Percentiles rank a stretch among this genome's conserved stretches.
Conservation (phyloP, 2,888 invertebrate species). For the Monopis laevigella region DNA sequence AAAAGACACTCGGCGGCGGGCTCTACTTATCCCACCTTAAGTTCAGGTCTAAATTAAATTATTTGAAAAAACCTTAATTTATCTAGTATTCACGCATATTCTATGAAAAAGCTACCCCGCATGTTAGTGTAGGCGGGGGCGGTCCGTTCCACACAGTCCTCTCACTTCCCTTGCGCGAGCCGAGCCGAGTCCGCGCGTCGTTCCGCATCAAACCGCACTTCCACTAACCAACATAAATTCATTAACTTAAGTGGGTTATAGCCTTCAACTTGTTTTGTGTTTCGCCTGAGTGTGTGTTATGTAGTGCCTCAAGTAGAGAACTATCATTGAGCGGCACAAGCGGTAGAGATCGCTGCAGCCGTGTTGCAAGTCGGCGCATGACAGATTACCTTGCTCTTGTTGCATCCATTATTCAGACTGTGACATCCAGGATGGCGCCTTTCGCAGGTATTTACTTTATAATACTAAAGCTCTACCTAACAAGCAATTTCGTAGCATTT, state of each 20-base stretch:
- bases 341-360: background rate
- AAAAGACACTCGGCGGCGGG: too few species aligned
- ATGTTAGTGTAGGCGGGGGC: constrained; percentile 20
- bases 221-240: constrained; percentile 40
- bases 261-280: too few species aligned
- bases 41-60: too few species aligned
- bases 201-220: constrained; percentile 23
- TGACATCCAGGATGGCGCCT: constrained; percentile 58
- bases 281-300: too few species aligned
- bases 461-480: background rate
- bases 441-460: constrained; percentile 37
- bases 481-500: too few species aligned
- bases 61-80: too few species aligned
- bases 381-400: constrained; percentile 41
- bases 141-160: constrained; percentile 28
- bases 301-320: background rate
- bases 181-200: constrained; percentile 48
- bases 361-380: constrained; percentile 1
- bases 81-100: background rate
- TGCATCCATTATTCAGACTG: constrained; percentile 62
- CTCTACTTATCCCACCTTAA: too few species aligned
- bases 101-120: constrained; percentile 3
- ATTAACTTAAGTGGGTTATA: constrained; percentile 47
- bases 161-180: constrained; percentile 50
- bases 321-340: background rate